Evolutionary conservation across 1,140 invertebrate species (phyloP), one percentile per base, ranked within the genome.

Genomic region (Ceratosolen fusciceps): DNA sequence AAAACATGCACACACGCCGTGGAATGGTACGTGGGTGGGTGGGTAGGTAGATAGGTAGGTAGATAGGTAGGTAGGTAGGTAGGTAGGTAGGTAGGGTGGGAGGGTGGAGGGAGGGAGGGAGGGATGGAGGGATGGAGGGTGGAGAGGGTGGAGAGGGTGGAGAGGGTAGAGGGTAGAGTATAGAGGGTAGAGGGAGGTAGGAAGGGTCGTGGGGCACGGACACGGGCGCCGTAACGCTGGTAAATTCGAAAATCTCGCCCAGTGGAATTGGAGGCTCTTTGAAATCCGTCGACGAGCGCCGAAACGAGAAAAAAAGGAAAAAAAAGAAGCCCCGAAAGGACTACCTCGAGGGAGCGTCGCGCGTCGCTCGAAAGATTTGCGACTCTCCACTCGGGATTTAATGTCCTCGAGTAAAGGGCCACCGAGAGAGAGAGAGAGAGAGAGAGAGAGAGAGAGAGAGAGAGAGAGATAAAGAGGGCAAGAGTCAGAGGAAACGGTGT

Each of bases 311-410:
- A 70, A 60, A 49, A 60, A 52, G 29, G 47, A 31, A 56, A 70
- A 77, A 37, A 70, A 54, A 16, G 52, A 70, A 37, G 58, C 74
- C 39, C 26, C 74, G 60, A 76, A 75, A 75, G 62, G 68, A 79
- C 60, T 74, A 77, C 37, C 75, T 77, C 76, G 68, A 70, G 77
- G 70, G 77, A 73, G 26, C 68, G 56, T 47, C 67, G 65, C 74
- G 43, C 67, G 67, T 62, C 43, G 43, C 73, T 62, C 68, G 77
- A 79, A 73, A 79, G 77, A 79, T 79, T 79, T 79, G 77, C 77
- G 77, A 79, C 62, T 74, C 72, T 74, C 77, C 77, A 31, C 77
- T 74, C 71, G 77, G 72, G 77, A 79, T 79, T 79, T 74, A 74
- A 79, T 43, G 77, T 79, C 77, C 71, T 74, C 62, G 71, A 49